phyloP scores from a whole-genome alignment of 2,113 vertebrate species.

The Chionomys nivalis region DNA sequence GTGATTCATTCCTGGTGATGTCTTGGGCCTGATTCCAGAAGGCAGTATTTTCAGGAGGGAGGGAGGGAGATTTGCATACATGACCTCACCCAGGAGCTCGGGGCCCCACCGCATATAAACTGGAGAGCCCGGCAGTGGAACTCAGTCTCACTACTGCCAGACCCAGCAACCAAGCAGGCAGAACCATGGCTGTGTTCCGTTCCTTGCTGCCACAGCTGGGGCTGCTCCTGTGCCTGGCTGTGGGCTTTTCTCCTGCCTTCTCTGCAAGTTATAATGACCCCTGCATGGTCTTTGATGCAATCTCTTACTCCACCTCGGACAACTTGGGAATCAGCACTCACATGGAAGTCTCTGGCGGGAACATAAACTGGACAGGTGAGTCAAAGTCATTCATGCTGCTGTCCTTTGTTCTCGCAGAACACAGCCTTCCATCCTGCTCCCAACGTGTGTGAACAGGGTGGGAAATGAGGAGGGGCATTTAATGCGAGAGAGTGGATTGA shows the following conservation, averaged over 20 bases:
- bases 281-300: accelerated
- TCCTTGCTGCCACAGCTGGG: background rate
- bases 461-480: background rate
- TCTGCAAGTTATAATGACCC: background rate
- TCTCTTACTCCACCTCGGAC: accelerated
- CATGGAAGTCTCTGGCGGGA: accelerated
- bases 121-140: background rate
- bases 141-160: background rate
- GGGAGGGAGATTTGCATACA: conserved; percentile 58
- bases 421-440: background rate
- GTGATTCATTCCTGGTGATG: conserved; percentile 17
- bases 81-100: conserved; percentile 73
- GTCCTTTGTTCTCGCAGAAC: background rate
- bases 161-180: background rate
- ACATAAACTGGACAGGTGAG: conserved; percentile 77
- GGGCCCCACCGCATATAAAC: conserved; percentile 69
- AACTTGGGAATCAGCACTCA: background rate
- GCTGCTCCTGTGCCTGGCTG: conserved; percentile 63
- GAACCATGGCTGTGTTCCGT: conserved; percentile 67
- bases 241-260: background rate
- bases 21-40: background rate
- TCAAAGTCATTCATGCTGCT: background rate
- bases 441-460: background rate
- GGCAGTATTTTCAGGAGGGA: conserved; percentile 42
- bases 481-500: background rate